phyloP scores from a whole-genome alignment of 2,888 invertebrate genomes.

The Didymodactylos carnosus region DNA sequence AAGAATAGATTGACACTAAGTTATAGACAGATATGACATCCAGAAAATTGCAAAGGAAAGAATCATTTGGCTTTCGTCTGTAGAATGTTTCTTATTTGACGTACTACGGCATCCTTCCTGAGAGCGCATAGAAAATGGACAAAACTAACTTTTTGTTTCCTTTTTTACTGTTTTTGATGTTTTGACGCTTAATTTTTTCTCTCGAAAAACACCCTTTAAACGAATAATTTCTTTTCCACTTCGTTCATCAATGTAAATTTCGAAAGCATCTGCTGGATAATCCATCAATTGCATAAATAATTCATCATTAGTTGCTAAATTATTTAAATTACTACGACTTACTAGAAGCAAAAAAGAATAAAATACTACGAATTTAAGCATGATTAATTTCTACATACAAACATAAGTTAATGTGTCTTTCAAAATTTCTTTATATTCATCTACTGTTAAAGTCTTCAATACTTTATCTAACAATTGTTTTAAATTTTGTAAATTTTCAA shows the following conservation, averaged over 20 bases:
- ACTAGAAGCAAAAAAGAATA: neutral
- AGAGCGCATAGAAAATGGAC: no score
- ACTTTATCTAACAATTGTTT: neutral
- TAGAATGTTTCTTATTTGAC: no score
- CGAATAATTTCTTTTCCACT: constrained; percentile 3
- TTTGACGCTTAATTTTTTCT: neutral
- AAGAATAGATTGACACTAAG: neutral
- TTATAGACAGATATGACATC: neutral
- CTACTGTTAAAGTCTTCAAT: neutral
- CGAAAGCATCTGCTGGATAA: constrained; percentile 3
- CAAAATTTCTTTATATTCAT: neutral
- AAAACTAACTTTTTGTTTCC: neutral
- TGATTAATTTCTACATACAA: neutral
- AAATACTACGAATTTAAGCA: neutral
- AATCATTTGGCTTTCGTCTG: no score
- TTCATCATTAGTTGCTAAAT: constrained; percentile 3
- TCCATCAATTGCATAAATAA: constrained; percentile 4
- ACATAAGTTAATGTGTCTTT: neutral
- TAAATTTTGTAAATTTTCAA: neutral
- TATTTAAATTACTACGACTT: constrained; percentile 1
- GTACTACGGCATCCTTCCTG: no score
- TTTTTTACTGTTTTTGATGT: neutral
- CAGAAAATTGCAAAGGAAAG: no score
- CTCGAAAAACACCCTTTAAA: neutral
- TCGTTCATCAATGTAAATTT: constrained; percentile 3